Conservation (phyloP, 2,888 invertebrate genomes). For the Eristalinus sepulchralis region DNA sequence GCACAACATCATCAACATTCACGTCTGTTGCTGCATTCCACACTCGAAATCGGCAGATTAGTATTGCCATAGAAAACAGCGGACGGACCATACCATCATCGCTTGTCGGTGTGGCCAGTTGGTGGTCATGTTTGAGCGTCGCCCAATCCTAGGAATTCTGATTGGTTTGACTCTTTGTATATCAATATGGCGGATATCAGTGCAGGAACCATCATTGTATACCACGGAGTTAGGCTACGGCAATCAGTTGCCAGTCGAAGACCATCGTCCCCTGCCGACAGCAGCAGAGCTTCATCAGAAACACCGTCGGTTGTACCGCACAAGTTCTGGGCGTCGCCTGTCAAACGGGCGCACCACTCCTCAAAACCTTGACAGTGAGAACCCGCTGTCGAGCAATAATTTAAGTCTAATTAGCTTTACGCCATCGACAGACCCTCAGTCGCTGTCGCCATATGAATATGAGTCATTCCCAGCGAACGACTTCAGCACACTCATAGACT, state of each 20-base stretch:
- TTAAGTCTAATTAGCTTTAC: conserved; percentile 55
- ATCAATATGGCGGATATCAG: conserved; percentile 80
- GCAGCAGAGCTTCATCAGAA: conserved; percentile 29
- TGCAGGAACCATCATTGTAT: conserved; percentile 77
- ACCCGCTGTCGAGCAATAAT: conserved; percentile 33
- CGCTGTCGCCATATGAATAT: conserved; percentile 34
- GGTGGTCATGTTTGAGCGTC: conserved; percentile 79
- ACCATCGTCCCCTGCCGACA: conserved; percentile 57
- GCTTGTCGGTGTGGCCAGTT: conserved; percentile 47
- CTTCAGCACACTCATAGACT: conserved; percentile 82
- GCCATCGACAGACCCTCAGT: conserved; percentile 15
- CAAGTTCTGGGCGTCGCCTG: conserved; percentile 40
- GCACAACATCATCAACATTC: conserved; percentile 12
- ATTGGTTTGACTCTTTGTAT: conserved; percentile 79
- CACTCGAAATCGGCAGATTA: conserved; percentile 12
- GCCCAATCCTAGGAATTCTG: conserved; percentile 78
- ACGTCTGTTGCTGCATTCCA: conserved; percentile 3
- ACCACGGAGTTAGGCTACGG: conserved; percentile 73
- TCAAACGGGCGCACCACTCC: conserved; percentile 49
- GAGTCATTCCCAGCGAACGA: conserved; percentile 74
- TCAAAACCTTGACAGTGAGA: conserved; percentile 51
- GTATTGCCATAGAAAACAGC: background rate
- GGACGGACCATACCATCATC: conserved; percentile 51
- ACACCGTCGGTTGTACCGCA: conserved; percentile 59
- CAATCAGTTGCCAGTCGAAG: conserved; percentile 54